Evolutionary conservation across 2,113 vertebrate genomes (phyloP), one percentile per base, ranked within the genome.

Genomic region (Odocoileus virginianus): DNA sequence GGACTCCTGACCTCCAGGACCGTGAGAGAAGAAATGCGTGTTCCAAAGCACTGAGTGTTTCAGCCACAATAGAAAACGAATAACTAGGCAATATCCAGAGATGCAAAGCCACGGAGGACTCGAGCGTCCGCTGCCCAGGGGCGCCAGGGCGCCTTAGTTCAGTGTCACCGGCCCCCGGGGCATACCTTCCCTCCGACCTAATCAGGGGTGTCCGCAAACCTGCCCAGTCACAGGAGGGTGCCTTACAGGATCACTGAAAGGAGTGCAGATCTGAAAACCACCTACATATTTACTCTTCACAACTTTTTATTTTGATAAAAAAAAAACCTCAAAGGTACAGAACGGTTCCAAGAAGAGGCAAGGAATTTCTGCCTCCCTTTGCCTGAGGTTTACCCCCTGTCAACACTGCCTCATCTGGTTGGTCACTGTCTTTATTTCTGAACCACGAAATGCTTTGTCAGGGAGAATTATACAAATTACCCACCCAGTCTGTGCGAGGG

Each of bases 151-250:
- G 1, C 10, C 6, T 4, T 2, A 12, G 36, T 12, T 15, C 85
- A 2, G 25, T 2, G 9, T 0, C 12, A 23, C n/a, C 0, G 17
- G n/a, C 19, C 5, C 21, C 15, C 0, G 0, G 0, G 6, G 6
- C 23, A 1, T 40, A 7, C 2, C 1, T 40, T 74, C 67, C n/a
- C 67, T 84, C 50, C 43, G 7, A 57, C 27, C 12, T 14, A 0
- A 57, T 9, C 16, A 8, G n/a, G 43, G 12, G 6, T 3, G 13
- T 27, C 15, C 21, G 3, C 8, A 13, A 43, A 13, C 58, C 55
- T 21, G 8, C 11, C 19, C 9, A 11, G 0, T 45, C 5, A 10
- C 27, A 16, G 43, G 50, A 33, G 33, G 17, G 19, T 1, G 1
- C 10, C 1, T 43, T 19, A 1, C 0, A 40, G 88, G 4, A 5